phyloP scores from a whole-genome alignment of 2,888 invertebrate species.

The Danaus chrysippus region DNA sequence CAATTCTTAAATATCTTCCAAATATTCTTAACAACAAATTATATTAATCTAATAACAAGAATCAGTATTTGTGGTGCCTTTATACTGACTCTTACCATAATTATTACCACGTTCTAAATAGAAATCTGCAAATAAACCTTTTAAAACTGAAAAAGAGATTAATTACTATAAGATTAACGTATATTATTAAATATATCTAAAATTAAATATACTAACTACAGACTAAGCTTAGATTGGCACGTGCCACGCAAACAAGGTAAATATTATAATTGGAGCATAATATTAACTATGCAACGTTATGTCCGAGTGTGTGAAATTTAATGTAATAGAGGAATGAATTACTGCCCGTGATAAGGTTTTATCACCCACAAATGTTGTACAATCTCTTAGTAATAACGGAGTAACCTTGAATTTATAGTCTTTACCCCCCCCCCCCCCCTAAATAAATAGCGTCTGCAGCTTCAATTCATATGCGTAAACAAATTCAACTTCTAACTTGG shows the following conservation, averaged over 20 bases:
- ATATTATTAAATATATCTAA: too few relatives aligned
- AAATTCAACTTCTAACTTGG: conserved; percentile 18
- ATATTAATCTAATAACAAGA: too few relatives aligned
- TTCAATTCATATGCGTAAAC: conserved; percentile 8
- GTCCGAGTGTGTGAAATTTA: conserved; percentile 52
- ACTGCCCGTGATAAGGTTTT: conserved; percentile 62
- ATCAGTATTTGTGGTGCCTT: too few relatives aligned
- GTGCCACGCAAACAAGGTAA: not conserved
- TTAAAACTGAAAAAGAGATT: too few relatives aligned
- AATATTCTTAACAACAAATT: too few relatives aligned
- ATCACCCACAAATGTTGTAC: conserved; percentile 64
- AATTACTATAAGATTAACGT: too few relatives aligned
- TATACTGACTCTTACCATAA: too few relatives aligned
- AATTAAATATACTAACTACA: not conserved
- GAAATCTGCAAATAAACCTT: too few relatives aligned
- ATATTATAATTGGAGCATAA: conserved; percentile 4
- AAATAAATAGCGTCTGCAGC: conserved; percentile 58
- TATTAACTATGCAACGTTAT: conserved; percentile 23
- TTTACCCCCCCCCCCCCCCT: too few relatives aligned
- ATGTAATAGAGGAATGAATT: conserved; percentile 58
- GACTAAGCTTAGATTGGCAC: not conserved
- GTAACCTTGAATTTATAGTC: conserved; percentile 72
- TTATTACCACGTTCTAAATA: too few relatives aligned
- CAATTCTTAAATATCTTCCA: too few relatives aligned
- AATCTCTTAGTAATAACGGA: conserved; percentile 70